A percentile compares a stretch with the other conserved stretches of the same genome.
These are phyloP conservation scores for Varroa destructor DNA, from an alignment of 1,140 invertebrate species.

Conservation along the genomic window DNA sequence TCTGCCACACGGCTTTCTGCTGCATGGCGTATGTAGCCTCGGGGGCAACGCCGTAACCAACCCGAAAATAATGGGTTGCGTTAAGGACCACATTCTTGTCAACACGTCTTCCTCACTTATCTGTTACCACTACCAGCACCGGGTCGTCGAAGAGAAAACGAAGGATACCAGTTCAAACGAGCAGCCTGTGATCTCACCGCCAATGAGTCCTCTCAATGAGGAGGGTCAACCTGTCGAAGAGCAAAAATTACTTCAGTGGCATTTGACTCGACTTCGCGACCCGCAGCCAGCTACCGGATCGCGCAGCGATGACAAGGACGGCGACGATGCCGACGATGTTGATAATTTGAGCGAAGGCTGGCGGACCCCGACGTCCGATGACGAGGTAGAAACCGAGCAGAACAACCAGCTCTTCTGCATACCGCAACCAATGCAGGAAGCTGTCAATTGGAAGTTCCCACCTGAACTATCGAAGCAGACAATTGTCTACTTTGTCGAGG, in stretches of 20 bases:
- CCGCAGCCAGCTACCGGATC: too few species aligned
- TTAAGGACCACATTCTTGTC: constrained; percentile 17
- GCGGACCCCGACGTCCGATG: too few species aligned
- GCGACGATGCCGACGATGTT: too few species aligned
- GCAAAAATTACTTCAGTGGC: too few species aligned
- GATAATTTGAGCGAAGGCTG: too few species aligned
- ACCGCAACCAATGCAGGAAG: neutral
- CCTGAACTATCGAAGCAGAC: neutral
- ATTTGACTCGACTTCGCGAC: too few species aligned
- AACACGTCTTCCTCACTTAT: constrained; percentile 9
- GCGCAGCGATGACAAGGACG: too few species aligned
- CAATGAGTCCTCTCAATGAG: too few species aligned
- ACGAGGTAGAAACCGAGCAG: neutral
- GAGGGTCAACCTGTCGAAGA: too few species aligned
- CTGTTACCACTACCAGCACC: neutral
- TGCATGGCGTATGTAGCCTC: neutral
- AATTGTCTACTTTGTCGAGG: neutral
- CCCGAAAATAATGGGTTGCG: constrained; percentile 17
- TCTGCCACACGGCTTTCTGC: constrained; percentile 3
- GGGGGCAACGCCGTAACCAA: neutral
- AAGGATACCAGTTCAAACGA: too few species aligned
- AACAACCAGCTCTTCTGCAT: neutral
- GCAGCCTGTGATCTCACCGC: too few species aligned
- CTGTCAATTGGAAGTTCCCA: constrained; percentile 1
- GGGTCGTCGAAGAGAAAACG: too few species aligned